Evolutionary conservation across 2,797 vertebrate genomes (phyloP).

Genomic region (Gallirallus australis): DNA sequence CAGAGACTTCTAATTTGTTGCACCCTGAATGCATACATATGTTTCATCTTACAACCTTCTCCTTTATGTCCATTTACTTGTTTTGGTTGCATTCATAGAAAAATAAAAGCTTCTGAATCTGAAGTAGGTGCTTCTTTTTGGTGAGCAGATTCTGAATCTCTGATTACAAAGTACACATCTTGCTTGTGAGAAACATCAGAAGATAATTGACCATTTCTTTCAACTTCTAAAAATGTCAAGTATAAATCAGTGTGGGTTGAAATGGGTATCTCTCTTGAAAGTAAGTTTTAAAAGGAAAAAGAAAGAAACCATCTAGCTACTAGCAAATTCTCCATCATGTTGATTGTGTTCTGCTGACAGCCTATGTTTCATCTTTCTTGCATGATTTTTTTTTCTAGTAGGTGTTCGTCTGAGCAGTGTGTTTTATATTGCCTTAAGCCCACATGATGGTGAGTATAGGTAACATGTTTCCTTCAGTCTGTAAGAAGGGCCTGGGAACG

Average conservation of each 20-base stretch:
- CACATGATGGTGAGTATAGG: neutral
- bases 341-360: neutral
- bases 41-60: neutral
- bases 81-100: neutral
- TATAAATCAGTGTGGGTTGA: neutral
- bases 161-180: neutral
- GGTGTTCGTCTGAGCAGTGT: neutral
- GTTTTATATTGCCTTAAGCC: neutral
- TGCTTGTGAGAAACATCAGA: neutral
- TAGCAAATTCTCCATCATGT: neutral
- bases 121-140: neutral
- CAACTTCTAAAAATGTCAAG: neutral
- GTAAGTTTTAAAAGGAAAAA: neutral
- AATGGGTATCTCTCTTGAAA: neutral
- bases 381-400: neutral
- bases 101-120: neutral
- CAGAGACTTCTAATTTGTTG: conserved; percentile 17
- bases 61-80: neutral
- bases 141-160: neutral
- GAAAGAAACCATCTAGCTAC: neutral
- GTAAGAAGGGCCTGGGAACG: neutral
- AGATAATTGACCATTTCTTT: neutral
- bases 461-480: neutral
- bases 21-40: neutral
- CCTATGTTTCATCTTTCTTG: neutral